phyloP scores from a whole-genome alignment of 2,888 invertebrate genomes.

The Plusia festucae region DNA sequence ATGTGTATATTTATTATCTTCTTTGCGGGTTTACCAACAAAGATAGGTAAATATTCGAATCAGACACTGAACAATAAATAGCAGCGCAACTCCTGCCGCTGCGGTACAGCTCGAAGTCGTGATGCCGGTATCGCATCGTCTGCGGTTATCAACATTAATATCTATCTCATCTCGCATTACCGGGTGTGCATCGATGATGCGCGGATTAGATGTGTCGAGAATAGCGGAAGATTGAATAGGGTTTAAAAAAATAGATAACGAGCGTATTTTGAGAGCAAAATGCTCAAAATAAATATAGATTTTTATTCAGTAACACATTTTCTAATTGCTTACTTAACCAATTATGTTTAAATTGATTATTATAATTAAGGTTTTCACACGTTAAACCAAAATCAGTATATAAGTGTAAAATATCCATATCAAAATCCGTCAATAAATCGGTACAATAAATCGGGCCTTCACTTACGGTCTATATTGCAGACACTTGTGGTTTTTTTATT shows the following conservation, averaged over 20 bases:
- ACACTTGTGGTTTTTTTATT: not conserved
- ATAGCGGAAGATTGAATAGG: conserved; percentile 4
- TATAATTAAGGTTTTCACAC: too few species aligned
- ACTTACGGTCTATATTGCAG: not conserved
- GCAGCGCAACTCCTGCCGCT: not conserved
- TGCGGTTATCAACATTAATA: conserved; percentile 45
- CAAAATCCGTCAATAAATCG: too few species aligned
- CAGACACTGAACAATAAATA: too few species aligned
- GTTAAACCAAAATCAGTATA: too few species aligned
- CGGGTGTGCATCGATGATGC: conserved; percentile 19
- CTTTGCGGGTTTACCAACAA: too few species aligned
- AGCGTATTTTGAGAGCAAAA: not conserved
- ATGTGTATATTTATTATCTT: too few species aligned
- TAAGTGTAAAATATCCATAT: too few species aligned
- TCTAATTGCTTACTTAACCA: too few species aligned
- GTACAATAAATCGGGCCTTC: too few species aligned
- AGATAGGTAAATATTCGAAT: too few species aligned
- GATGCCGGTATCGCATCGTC: conserved; percentile 14
- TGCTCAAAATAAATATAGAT: not conserved
- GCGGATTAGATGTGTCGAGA: conserved; percentile 13
- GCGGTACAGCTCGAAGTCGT: not conserved
- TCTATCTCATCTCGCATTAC: conserved; percentile 25
- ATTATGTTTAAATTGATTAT: too few species aligned
- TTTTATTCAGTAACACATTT: too few species aligned
- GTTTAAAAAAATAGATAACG: conserved; percentile 12